Percentiles rank a stretch among this genome's conserved stretches.
These are phyloP conservation scores for Urophycis tenuis DNA, from an alignment of 2,797 vertebrate species.

Conservation along the genomic window DNA sequence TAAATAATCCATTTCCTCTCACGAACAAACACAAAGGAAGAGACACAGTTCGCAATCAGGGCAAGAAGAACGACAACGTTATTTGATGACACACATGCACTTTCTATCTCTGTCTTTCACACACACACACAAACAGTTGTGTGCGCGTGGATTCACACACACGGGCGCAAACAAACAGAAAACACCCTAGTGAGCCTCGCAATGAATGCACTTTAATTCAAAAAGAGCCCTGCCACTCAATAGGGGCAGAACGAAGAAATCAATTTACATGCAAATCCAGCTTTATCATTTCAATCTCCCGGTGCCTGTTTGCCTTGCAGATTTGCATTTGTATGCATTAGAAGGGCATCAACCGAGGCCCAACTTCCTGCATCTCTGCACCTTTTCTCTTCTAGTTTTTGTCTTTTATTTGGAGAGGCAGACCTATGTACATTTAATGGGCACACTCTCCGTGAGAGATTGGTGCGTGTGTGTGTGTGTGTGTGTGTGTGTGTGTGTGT, in stretches of 20 bases:
- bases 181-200: not conserved
- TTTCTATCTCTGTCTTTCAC: conserved; percentile 21
- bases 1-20: conserved; percentile 32
- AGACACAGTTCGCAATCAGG: conserved; percentile 38
- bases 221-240: conserved; percentile 49
- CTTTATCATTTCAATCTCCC: conserved; percentile 71
- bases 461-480: conserved; percentile 54
- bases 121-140: conserved; percentile 19
- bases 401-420: conserved; percentile 53
- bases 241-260: conserved; percentile 57
- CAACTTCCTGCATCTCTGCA: conserved; percentile 62
- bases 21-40: conserved; percentile 39
- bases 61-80: conserved; percentile 31
- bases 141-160: conserved; percentile 30
- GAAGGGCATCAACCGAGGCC: conserved; percentile 63
- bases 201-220: conserved; percentile 36
- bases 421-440: conserved; percentile 67
- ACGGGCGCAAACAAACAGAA: conserved; percentile 22
- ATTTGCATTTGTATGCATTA: conserved; percentile 70
- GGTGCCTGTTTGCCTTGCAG: conserved; percentile 58
- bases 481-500: conserved; percentile 50
- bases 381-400: conserved; percentile 41
- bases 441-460: conserved; percentile 55
- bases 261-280: conserved; percentile 80
- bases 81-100: conserved; percentile 22